These are phyloP conservation scores for Ctenopoma multispine DNA, from an alignment of 2,797 vertebrate genomes.

Conservation along the genomic window DNA sequence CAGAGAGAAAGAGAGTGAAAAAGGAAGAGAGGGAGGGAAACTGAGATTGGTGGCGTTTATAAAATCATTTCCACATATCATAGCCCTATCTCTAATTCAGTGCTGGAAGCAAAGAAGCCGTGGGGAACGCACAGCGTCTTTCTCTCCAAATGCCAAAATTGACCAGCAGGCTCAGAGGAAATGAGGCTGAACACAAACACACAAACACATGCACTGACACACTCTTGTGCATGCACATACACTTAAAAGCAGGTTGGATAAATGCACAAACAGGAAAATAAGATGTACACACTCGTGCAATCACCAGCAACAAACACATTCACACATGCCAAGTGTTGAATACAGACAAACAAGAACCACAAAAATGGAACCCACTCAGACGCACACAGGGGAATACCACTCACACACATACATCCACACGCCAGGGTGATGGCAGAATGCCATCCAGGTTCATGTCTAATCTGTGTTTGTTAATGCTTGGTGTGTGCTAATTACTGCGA, in stretches of 20 bases:
- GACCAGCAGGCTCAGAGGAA: conserved; percentile 79
- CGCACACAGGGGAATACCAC: conserved; percentile 71
- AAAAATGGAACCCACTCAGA: conserved; percentile 75
- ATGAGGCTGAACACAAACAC: conserved; percentile 77
- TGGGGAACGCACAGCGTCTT: conserved; percentile 88
- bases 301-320: conserved; percentile 55
- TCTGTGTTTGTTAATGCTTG: conserved; percentile 96
- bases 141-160: conserved; percentile 79
- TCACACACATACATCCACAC: conserved; percentile 70
- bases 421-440: conserved; percentile 87
- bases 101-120: conserved; percentile 91
- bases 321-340: conserved; percentile 68
- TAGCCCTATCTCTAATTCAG: conserved; percentile 94
- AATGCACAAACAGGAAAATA: conserved; percentile 31
- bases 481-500: conserved; percentile 98
- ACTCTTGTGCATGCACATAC: conserved; percentile 22
- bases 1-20: conserved; percentile 37
- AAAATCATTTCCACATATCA: conserved; percentile 99
- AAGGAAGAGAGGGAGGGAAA: conserved; percentile 55
- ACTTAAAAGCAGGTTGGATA: conserved; percentile 48
- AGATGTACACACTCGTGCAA: conserved; percentile 18
- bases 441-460: conserved; percentile 91
- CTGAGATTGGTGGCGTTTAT: conserved; percentile 97
- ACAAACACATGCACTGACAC: conserved; percentile 20
- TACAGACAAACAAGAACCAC: conserved; percentile 48